Base-by-base conservation (phyloP, 2,888 invertebrate genomes). In the Drosophila atroscutellata region DNA sequence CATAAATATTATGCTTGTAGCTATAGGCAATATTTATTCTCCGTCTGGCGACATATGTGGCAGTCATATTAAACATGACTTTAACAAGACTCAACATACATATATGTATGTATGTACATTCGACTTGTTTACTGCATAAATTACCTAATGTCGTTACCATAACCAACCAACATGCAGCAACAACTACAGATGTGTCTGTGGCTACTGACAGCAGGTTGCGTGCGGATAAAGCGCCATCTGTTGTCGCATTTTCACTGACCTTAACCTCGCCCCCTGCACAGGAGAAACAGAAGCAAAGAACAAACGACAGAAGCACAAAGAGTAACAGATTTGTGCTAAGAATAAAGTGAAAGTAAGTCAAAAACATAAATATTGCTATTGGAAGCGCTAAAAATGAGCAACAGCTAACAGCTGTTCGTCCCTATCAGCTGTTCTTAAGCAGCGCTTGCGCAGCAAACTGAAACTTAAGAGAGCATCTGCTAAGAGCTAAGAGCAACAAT, bases 71-170 rank as follows among this genome's bases (percentile, higher is more conserved):
- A 45, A 49, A 47, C 36, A 58, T 37, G 30, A 51, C 28, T 57
- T 13, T 28, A 45, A 60, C 62, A 72, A 64, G 52, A 57, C 73
- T 67, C 64, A 73, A 57, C 72, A 55, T 26, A 37, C 15, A 45
- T 24, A 24, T 7, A 15, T 24, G 3, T 26, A 26, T 26, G 26
- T 26, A 15, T 15, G 7, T 6, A 30, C 15, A 77, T 77, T 68
- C 65, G 80, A 63, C 80, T 50, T 72, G 75, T 78, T 72, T 58
- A 59, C 65, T 55, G 71, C 73, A 83, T 85, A 85, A 81, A 87
- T 85, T 83, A 80, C 79, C 60, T 70, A 36, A 60, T 71, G 77
- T 77, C 75, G 83, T 83, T 83, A 83, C 88, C 81, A 78, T 68
- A 72, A 67, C 87, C 75, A 66, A 45, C 24, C 15, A 45, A 24